phyloP scores from a whole-genome alignment of 2,113 vertebrate genomes.

The Zosterops borbonicus region DNA sequence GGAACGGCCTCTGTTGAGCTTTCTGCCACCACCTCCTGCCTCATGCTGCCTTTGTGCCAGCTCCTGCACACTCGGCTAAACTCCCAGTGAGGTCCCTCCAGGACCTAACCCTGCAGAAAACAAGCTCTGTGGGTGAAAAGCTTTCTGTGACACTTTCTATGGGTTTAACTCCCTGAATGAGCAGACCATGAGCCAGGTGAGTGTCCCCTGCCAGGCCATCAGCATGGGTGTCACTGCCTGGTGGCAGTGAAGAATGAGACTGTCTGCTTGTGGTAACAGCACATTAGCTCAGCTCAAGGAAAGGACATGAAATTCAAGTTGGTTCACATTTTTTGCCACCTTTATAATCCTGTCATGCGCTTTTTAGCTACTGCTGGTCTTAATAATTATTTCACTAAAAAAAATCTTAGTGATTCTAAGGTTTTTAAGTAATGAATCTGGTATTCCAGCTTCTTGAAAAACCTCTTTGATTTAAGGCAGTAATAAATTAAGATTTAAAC shows the following conservation, averaged over 20 bases:
- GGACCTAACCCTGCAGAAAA: neutral
- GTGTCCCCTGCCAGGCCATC: neutral
- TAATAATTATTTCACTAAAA: neutral
- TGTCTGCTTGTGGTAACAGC: neutral
- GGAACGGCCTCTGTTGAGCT: neutral
- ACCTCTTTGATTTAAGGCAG: neutral
- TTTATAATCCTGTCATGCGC: neutral
- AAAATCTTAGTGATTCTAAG: neutral
- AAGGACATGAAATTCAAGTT: neutral
- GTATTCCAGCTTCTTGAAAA: neutral
- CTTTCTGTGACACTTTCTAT: neutral
- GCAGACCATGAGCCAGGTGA: neutral
- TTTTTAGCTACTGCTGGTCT: neutral
- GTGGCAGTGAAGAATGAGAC: accelerated
- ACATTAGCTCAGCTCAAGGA: neutral
- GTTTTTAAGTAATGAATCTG: neutral
- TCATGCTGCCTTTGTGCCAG: accelerated
- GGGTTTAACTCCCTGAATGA: neutral
- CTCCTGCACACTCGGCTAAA: accelerated
- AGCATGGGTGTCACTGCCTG: neutral
- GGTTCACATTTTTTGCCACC: neutral
- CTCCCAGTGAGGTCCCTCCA: neutral
- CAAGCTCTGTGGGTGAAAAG: neutral
- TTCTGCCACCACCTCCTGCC: neutral
- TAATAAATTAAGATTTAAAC: neutral